Evolutionary conservation across 1,140 invertebrate genomes (phyloP).

Genomic region (Cotesia chilonis): DNA sequence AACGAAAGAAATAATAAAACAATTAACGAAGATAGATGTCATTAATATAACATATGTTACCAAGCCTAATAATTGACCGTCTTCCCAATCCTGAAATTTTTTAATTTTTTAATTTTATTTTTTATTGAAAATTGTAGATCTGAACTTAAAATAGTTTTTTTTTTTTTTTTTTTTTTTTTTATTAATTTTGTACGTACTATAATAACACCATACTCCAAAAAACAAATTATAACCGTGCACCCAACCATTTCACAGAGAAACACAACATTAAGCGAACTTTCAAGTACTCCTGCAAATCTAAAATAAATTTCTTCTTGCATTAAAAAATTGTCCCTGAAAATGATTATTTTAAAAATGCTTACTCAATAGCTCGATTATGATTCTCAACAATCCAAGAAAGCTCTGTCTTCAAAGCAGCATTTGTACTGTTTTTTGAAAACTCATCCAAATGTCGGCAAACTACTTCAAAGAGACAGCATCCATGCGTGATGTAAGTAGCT

Average conservation of each 20-base stretch:
- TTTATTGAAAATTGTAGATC: neutral
- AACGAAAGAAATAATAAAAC: constrained; percentile 45
- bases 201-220: constrained; percentile 58
- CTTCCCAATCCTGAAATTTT: constrained; percentile 52
- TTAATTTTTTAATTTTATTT: constrained; percentile 22
- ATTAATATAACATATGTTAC: constrained; percentile 48
- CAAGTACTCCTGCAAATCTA: constrained; percentile 56
- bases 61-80: constrained; percentile 47
- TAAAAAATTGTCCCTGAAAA: constrained; percentile 8
- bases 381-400: constrained; percentile 43
- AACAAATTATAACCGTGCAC: constrained; percentile 59
- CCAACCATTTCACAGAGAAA: constrained; percentile 59
- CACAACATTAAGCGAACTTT: constrained; percentile 55
- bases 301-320: constrained; percentile 28
- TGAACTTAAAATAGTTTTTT: constrained; percentile 4
- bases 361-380: constrained; percentile 54
- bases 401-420: constrained; percentile 8
- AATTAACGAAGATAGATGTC: constrained; percentile 40
- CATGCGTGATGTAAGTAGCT: constrained; percentile 52
- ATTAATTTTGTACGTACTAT: constrained; percentile 40
- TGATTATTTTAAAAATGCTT: constrained; percentile 15
- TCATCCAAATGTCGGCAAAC: constrained; percentile 46
- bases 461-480: constrained; percentile 54
- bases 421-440: constrained; percentile 23
- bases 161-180: constrained; percentile 26